Evolutionary conservation across 2,113 vertebrate genomes (phyloP), one percentile per base, ranked within the genome.

Genomic region (Python bivittatus): DNA sequence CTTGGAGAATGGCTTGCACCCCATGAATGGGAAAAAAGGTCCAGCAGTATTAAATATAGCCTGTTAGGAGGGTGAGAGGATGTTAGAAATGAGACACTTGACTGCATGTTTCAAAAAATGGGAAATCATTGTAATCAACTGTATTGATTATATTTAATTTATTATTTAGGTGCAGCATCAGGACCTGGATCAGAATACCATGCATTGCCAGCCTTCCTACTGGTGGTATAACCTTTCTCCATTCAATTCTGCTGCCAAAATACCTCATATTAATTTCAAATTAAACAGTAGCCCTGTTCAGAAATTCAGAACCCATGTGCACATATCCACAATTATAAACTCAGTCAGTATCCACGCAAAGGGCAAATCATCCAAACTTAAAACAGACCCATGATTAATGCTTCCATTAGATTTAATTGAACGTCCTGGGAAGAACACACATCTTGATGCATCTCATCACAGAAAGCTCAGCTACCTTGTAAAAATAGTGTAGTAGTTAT

Each of bases 181-280:
- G 33, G 33, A 42, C 2, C 6, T 90, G 68, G 68, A 11, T 83
- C 53, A 53, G 33, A 27, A 53, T 86, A 60, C 1, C 29, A 64
- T 64, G 84, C 9, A 27, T 25, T 56, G n/a, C 68, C n/a, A 79
- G 7, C 7, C 72, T 42, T 86, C 85, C 85, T 86, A 54, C 44
- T n/a, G 52, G 12, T 42, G 42, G 72, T 2, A 6, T 79, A 79
- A 79, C 42, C 72, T 42, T 79, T 42, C 33, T 79, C 72, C 72
- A 79, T n/a, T 33, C 72, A 54, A 17, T 84, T 52, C 29, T n/a
- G 44, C 57, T 85, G 57, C 72, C 87, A 92, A 89, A 92, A 85
- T 38, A 79, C 33, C 29, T 89, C 57, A 92, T 23, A 42, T 89
- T 92, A 89, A 92, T 84, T 57, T 84, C 87, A 85, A 84, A 85